Evolutionary conservation across 1,140 invertebrate genomes (phyloP).

Genomic region (Helicoverpa zea): DNA sequence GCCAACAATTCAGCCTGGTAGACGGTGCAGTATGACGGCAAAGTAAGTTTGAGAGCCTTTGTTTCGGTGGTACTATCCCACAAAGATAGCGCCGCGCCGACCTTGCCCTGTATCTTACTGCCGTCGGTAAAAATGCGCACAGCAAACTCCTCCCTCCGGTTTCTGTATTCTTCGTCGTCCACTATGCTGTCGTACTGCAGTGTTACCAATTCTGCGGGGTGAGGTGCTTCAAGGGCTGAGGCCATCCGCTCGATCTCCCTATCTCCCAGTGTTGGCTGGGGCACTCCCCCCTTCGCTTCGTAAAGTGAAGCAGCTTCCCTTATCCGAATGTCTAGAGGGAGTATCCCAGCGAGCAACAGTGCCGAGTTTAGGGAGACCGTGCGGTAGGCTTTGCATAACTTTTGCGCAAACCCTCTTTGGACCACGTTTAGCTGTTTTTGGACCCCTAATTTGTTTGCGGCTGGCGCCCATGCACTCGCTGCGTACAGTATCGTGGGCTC

Average conservation of each 20-base stretch:
- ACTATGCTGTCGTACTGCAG: neutral
- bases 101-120: neutral
- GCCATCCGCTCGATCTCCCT: neutral
- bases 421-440: neutral
- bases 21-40: neutral
- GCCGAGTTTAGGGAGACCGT: too few species aligned
- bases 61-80: constrained; percentile 1
- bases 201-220: neutral
- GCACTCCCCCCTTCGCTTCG: neutral
- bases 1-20: neutral
- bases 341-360: too few species aligned
- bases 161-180: neutral
- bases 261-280: neutral
- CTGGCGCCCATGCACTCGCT: constrained; percentile 2
- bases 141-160: neutral
- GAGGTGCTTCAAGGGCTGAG: too few species aligned
- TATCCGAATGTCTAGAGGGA: neutral
- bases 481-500: constrained; percentile 9
- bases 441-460: neutral
- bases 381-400: too few species aligned
- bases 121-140: neutral
- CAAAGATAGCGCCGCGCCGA: constrained; percentile 4
- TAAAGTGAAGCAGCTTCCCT: neutral
- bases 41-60: neutral
- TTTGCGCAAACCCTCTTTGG: too few species aligned